phyloP scores from a whole-genome alignment of 2,888 invertebrate species.

The Timema cristinae region DNA sequence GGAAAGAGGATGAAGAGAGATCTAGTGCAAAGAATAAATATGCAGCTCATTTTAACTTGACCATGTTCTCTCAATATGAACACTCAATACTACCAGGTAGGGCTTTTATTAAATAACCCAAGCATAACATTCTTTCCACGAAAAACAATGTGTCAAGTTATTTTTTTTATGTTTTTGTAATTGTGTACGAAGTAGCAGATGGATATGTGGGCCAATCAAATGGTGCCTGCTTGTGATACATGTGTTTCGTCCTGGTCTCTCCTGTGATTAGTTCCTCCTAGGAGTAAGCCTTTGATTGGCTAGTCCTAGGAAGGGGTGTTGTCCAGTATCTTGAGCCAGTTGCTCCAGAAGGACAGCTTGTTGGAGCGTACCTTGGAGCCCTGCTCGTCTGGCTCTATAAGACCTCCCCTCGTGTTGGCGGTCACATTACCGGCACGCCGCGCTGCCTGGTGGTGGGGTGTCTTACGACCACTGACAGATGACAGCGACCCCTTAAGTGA shows the following conservation, averaged over 20 bases:
- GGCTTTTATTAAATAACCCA: too few species aligned
- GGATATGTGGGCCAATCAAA: too few species aligned
- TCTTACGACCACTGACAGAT: constrained; percentile 21
- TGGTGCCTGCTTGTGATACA: too few species aligned
- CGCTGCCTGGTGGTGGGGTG: constrained; percentile 24
- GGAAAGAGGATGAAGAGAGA: too few species aligned
- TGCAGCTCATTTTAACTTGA: too few species aligned
- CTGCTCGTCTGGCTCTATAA: constrained; percentile 25
- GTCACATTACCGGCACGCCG: constrained; percentile 17
- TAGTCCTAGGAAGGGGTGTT: constrained; percentile 24
- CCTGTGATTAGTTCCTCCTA: background rate
- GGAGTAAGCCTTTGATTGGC: constrained; percentile 21
- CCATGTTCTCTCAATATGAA: too few species aligned
- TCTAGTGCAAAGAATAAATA: too few species aligned
- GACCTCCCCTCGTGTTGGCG: constrained; percentile 5
- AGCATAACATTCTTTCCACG: too few species aligned
- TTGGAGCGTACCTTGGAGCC: constrained; percentile 63
- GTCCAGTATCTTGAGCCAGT: constrained; percentile 53
- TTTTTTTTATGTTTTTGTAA: too few species aligned
- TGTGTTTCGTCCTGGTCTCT: background rate
- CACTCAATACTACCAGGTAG: too few species aligned
- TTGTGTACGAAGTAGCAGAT: too few species aligned
- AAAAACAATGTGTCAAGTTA: too few species aligned
- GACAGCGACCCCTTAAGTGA: constrained; percentile 20
- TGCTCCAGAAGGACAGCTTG: constrained; percentile 66